Evolutionary conservation across 2,888 invertebrate species (phyloP), one percentile per base, ranked within the genome.

Genomic region (Morpho helenor): DNA sequence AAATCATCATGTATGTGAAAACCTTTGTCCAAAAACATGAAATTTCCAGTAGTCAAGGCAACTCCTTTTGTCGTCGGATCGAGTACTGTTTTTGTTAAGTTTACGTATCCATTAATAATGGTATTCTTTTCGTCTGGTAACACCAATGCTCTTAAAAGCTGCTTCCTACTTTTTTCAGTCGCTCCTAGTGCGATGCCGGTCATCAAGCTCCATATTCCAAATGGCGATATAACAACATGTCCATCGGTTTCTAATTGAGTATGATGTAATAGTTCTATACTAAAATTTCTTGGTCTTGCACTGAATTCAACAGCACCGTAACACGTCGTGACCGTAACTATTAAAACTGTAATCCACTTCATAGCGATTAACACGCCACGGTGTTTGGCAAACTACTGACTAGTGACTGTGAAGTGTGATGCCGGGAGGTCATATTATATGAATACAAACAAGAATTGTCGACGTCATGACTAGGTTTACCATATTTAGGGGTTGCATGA

Each of bases 121-220:
- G 69, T 70, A 9, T 62, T 68, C 23, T 70, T 69, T 22, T 75
- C 77, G 43, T 65, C 76, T 0, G 89, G 87, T 1, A 90, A 73
- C 51, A 84, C 75, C 57, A 88, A 85, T 8, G 89, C 81, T 61
- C 70, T 71, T 8, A 75, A 68, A 0, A 90, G 70, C 68, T 90
- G 76, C 1, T 52, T 68, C 67, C 78, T 82, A 64, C 84, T 87
- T 47, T 80, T 75, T 1, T 80, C 87, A 0, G 80, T 74, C 2
- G 88, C 84, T 16, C 90, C 90, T 31, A 88, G 64, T 0, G 89
- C 80, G 6, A 90, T 75, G 6, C 87, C 88, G 0, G 87, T 84
- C 84, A 91, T 79, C n/a, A 91, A 67, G 8, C 82, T 85, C 91
- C 91, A 91, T 67, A 91, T 84, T 64, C 91, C 91, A 56, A 88